These are phyloP conservation scores for Clarias magur DNA, from an alignment of 2,113 vertebrate species.

Conservation along the genomic window DNA sequence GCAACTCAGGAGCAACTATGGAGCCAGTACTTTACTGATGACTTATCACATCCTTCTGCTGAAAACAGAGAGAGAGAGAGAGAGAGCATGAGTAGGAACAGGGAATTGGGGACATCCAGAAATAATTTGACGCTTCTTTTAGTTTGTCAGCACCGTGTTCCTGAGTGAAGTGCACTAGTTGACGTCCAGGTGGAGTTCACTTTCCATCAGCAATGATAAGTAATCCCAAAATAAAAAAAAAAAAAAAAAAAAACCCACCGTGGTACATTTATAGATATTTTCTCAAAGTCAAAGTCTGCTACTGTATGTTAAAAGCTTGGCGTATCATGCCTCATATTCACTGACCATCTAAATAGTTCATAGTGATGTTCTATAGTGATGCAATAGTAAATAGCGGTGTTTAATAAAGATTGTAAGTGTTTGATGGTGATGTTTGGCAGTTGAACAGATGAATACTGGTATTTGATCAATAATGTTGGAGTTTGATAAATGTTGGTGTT, in stretches of 20 bases:
- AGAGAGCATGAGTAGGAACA: too few species aligned
- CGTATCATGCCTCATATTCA: not conserved
- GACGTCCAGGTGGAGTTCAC: constrained; percentile 14
- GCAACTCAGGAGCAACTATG: constrained; percentile 52
- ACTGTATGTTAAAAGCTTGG: not conserved
- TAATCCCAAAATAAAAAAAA: constrained; percentile 26
- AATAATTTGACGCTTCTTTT: constrained; percentile 38
- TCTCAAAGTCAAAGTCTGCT: not conserved
- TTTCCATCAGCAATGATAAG: constrained; percentile 22
- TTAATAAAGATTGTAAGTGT: not conserved
- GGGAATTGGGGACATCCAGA: constrained; percentile 31
- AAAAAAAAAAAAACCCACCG: not conserved
- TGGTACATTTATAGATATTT: not conserved
- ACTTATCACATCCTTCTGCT: constrained; percentile 56
- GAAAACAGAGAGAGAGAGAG: not conserved
- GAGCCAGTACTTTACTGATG: constrained; percentile 27
- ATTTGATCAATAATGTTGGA: not conserved
- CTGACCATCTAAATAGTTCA: not conserved
- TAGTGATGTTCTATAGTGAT: not conserved
- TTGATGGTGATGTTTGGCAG: not conserved
- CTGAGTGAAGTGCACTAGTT: constrained; percentile 6
- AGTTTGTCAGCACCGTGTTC: constrained; percentile 27
- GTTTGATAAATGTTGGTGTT: not conserved
- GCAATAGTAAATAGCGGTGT: not conserved
- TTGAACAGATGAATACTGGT: not conserved